phyloP scores from a whole-genome alignment of 2,888 invertebrate genomes.

The Ophion costatus region DNA sequence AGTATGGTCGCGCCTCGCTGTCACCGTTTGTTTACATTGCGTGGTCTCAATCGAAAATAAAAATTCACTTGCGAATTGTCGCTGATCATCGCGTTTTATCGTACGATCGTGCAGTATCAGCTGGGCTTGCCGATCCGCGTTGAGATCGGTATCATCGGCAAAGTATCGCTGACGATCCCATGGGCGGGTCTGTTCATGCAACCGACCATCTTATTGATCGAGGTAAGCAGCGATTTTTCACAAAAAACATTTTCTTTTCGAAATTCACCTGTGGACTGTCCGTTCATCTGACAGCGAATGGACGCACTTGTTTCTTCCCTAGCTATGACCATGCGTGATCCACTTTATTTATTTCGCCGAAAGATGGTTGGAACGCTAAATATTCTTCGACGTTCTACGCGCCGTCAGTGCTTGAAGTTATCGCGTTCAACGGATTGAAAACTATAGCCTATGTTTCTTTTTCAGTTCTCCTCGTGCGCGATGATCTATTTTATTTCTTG shows the following conservation, averaged over 20 bases:
- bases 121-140: constrained; percentile 92
- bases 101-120: constrained; percentile 87
- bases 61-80: background rate
- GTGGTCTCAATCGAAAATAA: background rate
- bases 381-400: too few relatives aligned
- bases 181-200: constrained; percentile 91
- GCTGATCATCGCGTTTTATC: background rate
- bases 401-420: background rate
- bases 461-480: too few relatives aligned
- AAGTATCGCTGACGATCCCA: constrained; percentile 90
- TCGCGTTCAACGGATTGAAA: background rate
- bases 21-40: background rate
- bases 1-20: constrained; percentile 76
- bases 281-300: constrained; percentile 6
- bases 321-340: too few relatives aligned
- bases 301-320: background rate
- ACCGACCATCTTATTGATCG: constrained; percentile 89
- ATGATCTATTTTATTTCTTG: too few relatives aligned
- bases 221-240: constrained; percentile 82
- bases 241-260: too few relatives aligned
- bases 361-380: too few relatives aligned
- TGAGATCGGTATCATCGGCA: constrained; percentile 91
- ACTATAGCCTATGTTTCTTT: too few relatives aligned
- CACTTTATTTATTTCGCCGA: too few relatives aligned
- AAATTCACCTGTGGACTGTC: background rate